These are phyloP conservation scores for Anagrus nilaparvatae DNA, from an alignment of 1,140 invertebrate species.

Conservation along the genomic window DNA sequence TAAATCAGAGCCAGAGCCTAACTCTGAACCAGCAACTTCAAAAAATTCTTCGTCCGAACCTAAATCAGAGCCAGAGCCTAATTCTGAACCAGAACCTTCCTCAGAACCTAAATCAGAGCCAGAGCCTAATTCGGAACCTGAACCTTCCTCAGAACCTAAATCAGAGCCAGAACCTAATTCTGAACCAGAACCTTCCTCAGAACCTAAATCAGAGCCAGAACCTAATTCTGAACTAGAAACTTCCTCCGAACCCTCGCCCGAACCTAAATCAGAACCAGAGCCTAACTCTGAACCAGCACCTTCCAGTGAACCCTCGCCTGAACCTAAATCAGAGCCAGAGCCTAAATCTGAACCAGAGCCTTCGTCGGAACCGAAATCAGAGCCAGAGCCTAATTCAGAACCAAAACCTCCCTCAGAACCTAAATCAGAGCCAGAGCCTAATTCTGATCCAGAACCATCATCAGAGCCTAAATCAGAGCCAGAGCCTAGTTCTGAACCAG, in stretches of 20 bases:
- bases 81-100: conserved; percentile 5
- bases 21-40: conserved; percentile 21
- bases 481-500: conserved; percentile 24
- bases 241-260: neutral
- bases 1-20: conserved; percentile 25
- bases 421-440: conserved; percentile 15
- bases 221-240: neutral
- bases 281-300: conserved; percentile 24
- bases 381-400: conserved; percentile 24
- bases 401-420: conserved; percentile 23
- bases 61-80: conserved; percentile 21
- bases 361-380: conserved; percentile 16
- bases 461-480: conserved; percentile 20
- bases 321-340: conserved; percentile 18
- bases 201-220: conserved; percentile 4
- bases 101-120: conserved; percentile 17
- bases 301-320: conserved; percentile 19
- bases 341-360: conserved; percentile 22
- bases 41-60: conserved; percentile 26
- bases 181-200: conserved; percentile 14
- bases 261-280: conserved; percentile 3
- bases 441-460: conserved; percentile 25
- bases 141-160: conserved; percentile 23
- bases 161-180: conserved; percentile 16
- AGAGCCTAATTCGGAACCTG: conserved; percentile 19